Evolutionary conservation across 2,888 invertebrate genomes (phyloP).

Genomic region (Drosophila eohydei): DNA sequence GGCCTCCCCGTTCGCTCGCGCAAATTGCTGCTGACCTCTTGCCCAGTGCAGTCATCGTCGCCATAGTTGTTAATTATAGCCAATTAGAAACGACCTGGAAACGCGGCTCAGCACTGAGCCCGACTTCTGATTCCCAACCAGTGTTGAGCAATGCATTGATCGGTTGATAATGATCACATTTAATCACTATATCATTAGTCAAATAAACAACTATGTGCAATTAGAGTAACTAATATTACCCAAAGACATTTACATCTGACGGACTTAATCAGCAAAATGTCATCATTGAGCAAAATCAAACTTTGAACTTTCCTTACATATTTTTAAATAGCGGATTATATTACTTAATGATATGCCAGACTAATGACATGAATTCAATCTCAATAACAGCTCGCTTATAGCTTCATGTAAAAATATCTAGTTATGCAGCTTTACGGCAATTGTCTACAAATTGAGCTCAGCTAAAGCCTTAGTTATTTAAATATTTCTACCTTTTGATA

Average conservation of each 20-base stretch:
- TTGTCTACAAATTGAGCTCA: not conserved
- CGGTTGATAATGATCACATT: conserved; percentile 15
- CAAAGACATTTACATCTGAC: not conserved
- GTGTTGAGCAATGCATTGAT: conserved; percentile 21
- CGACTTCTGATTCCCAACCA: not conserved
- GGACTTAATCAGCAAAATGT: conserved; percentile 9
- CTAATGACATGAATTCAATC: not conserved
- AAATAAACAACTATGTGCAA: conserved; percentile 11
- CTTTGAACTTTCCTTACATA: conserved; percentile 8
- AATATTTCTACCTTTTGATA: not conserved
- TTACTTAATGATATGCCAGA: conserved; percentile 1
- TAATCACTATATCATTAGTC: conserved; percentile 27
- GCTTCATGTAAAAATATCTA: not conserved
- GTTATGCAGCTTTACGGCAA: not conserved
- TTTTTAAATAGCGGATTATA: conserved; percentile 2
- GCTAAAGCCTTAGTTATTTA: not conserved
- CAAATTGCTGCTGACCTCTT: conserved; percentile 67
- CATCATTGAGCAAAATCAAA: not conserved
- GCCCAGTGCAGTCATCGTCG: conserved; percentile 36
- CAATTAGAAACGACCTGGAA: conserved; percentile 32
- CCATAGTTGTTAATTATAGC: conserved; percentile 46
- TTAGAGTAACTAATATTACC: conserved; percentile 16
- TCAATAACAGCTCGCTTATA: not conserved
- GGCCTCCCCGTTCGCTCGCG: conserved; percentile 18
- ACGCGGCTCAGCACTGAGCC: conserved; percentile 5